phyloP scores from a whole-genome alignment of 2,113 vertebrate genomes.

The Dolichallabes microphthalmus region DNA sequence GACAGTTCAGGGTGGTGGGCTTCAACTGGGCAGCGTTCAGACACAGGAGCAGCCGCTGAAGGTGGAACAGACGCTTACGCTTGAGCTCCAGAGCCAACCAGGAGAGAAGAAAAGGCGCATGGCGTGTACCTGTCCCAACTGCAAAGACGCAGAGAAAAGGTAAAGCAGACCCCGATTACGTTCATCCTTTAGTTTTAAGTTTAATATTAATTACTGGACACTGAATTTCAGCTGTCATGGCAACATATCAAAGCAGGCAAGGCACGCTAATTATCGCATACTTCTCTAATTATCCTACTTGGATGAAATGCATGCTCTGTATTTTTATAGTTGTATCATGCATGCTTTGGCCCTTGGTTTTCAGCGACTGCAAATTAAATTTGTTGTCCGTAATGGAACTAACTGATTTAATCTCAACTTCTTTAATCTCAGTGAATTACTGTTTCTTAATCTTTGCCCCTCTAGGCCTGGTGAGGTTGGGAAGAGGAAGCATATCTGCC shows the following conservation, averaged over 20 bases:
- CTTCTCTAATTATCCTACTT: background rate
- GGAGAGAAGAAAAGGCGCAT: slow-evolving; percentile 91
- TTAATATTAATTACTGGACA: background rate
- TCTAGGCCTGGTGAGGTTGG: slow-evolving; percentile 86
- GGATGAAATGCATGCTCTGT: background rate
- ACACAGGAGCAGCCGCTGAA: slow-evolving; percentile 84
- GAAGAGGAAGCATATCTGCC: slow-evolving; percentile 96
- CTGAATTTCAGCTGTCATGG: background rate
- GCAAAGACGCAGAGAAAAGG: slow-evolving; percentile 95
- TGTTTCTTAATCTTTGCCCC: background rate
- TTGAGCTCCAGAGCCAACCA: slow-evolving; percentile 80
- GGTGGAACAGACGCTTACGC: slow-evolving; percentile 86
- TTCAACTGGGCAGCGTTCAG: slow-evolving; percentile 86
- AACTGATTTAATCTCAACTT: background rate
- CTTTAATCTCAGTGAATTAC: background rate
- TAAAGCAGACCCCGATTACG: slow-evolving; percentile 49
- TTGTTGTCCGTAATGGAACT: background rate
- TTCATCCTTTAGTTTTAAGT: background rate
- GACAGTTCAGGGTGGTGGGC: slow-evolving; percentile 83
- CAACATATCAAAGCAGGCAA: background rate
- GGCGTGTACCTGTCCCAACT: slow-evolving; percentile 98
- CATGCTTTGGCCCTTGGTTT: too few species aligned
- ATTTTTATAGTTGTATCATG: background rate
- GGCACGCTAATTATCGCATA: background rate
- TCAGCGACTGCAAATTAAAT: background rate